Conservation (phyloP, 2,888 invertebrate species). For the Ornithoptera priamus region DNA sequence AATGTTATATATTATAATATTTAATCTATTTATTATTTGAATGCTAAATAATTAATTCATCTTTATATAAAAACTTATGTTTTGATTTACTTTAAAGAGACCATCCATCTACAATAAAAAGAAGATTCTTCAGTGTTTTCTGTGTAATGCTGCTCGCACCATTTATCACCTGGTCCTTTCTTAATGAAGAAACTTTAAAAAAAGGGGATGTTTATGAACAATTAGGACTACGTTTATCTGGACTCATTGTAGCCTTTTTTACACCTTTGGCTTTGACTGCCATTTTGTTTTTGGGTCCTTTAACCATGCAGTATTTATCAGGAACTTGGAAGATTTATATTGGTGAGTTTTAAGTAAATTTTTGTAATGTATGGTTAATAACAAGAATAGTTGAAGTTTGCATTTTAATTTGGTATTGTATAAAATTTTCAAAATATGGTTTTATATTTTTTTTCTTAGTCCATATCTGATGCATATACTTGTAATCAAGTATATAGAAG, state of each 20-base stretch:
- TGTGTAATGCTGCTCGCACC: slow-evolving; percentile 91
- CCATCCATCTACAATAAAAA: slow-evolving; percentile 93
- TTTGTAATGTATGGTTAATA: background rate
- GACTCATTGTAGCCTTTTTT: slow-evolving; percentile 85
- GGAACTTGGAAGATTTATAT: slow-evolving; percentile 84
- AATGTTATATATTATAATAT: no score
- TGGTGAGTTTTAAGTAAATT: slow-evolving; percentile 67
- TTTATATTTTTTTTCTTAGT: no score
- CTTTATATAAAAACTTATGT: background rate
- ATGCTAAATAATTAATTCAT: no score
- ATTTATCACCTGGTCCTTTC: slow-evolving; percentile 86
- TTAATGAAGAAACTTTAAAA: slow-evolving; percentile 81
- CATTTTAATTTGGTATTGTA: no score
- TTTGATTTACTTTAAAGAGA: slow-evolving; percentile 79
- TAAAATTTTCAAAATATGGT: no score
- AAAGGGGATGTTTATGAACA: slow-evolving; percentile 83
- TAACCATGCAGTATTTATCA: slow-evolving; percentile 85
- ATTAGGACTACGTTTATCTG: slow-evolving; percentile 87
- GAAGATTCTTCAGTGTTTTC: slow-evolving; percentile 91
- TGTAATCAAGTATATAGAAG: no score
- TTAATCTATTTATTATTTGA: no score
- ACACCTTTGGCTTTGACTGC: slow-evolving; percentile 89
- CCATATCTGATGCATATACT: no score
- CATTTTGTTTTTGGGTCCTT: slow-evolving; percentile 90
- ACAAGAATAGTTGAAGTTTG: background rate